A percentile compares a stretch with the other conserved stretches of the same genome.
These are phyloP conservation scores for Merops nubicus DNA, from an alignment of 2,113 vertebrate species.

Conservation along the genomic window DNA sequence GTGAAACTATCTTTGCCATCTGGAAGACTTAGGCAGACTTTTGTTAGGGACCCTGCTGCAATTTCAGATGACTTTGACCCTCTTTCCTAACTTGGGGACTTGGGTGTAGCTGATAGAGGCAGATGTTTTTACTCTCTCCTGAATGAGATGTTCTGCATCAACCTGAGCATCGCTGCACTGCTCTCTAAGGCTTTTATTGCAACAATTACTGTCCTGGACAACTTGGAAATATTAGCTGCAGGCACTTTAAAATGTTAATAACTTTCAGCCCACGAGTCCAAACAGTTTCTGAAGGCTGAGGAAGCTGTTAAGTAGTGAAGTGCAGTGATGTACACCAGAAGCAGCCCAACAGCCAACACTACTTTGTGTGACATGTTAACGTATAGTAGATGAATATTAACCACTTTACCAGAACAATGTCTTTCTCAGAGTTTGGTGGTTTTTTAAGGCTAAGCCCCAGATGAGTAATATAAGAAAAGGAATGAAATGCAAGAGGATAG, in stretches of 20 bases:
- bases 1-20: neutral
- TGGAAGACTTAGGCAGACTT: neutral
- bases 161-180: neutral
- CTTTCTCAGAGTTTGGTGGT: neutral
- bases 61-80: neutral
- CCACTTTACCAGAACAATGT: neutral
- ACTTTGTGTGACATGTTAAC: neutral
- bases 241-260: slow-evolving; percentile 35
- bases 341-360: neutral
- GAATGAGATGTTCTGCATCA: neutral
- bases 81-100: neutral
- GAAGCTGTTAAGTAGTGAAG: slow-evolving; percentile 30
- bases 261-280: neutral
- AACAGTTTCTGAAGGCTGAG: neutral
- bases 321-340: neutral
- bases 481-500: neutral
- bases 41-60: neutral
- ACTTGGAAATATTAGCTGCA: slow-evolving; percentile 2
- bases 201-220: neutral
- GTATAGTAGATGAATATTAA: neutral
- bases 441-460: slow-evolving; percentile 13
- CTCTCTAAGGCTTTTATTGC: neutral
- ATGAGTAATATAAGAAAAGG: neutral
- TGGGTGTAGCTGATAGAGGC: neutral
- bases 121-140: neutral